Conservation (phyloP, 2,113 vertebrate species). For the Odontesthes bonariensis region DNA sequence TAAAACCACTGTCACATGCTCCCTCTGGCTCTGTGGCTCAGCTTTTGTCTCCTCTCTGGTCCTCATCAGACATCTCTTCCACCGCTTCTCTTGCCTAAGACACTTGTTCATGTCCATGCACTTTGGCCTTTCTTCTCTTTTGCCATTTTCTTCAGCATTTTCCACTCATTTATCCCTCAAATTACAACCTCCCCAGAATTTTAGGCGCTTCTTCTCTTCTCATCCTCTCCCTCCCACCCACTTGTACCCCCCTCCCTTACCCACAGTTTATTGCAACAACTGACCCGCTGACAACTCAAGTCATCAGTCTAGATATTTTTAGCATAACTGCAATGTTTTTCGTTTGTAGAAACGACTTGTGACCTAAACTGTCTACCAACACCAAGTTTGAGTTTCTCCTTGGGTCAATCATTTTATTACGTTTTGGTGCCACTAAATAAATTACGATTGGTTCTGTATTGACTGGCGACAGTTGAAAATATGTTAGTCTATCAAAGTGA, state of each 20-base stretch:
- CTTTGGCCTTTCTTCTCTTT: constrained; percentile 8
- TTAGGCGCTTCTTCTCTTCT: constrained; percentile 2
- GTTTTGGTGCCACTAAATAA: background rate
- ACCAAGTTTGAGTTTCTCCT: too few relatives aligned
- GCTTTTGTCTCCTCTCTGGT: constrained; percentile 11
- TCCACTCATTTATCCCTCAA: constrained; percentile 27
- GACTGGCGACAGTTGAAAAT: background rate
- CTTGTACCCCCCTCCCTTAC: background rate
- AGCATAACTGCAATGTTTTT: too few relatives aligned
- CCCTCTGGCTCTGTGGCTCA: constrained; percentile 3
- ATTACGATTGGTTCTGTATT: background rate
- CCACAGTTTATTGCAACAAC: background rate
- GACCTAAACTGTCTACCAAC: too few relatives aligned
- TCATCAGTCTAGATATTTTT: too few relatives aligned
- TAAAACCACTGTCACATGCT: constrained; percentile 12
- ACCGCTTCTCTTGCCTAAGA: constrained; percentile 12
- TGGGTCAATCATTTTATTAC: background rate
- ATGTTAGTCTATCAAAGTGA: too few relatives aligned
- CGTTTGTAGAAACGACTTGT: too few relatives aligned
- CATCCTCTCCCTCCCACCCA: constrained; percentile 2
- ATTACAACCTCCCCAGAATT: constrained; percentile 3
- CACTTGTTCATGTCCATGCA: constrained; percentile 23
- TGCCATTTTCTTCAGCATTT: background rate
- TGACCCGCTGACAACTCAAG: background rate
- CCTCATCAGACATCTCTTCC: constrained; percentile 1